Conservation (phyloP, 1,140 invertebrate genomes). For the Trachelipus rathkii region DNA sequence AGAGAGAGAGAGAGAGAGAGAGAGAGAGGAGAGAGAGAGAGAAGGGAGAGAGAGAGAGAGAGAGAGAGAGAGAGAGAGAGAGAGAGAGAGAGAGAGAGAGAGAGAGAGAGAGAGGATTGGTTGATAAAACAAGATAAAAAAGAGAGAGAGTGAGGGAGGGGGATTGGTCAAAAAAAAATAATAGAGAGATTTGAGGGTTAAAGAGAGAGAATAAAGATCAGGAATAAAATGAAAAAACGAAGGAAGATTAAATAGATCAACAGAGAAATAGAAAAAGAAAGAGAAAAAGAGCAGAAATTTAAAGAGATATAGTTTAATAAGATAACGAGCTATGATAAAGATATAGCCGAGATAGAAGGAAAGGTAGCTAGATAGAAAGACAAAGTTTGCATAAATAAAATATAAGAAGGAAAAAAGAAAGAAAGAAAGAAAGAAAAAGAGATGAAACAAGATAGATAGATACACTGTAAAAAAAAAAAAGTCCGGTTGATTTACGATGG, state of each 20-base stretch:
- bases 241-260: background rate
- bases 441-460: too few species aligned
- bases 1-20: background rate
- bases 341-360: too few species aligned
- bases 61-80: background rate
- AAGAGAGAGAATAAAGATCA: background rate
- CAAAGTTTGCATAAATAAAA: too few species aligned
- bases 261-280: background rate
- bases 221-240: background rate
- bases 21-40: background rate
- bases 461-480: too few species aligned
- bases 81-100: background rate
- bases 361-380: too few species aligned
- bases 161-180: too few species aligned
- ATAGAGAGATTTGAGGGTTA: background rate
- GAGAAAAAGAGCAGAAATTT: conserved; percentile 8
- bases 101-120: conserved; percentile 4
- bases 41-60: background rate
- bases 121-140: too few species aligned
- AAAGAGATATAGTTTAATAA: background rate
- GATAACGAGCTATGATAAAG: too few species aligned
- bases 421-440: too few species aligned
- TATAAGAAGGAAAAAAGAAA: too few species aligned
- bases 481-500: too few species aligned
- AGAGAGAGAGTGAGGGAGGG: background rate